Evolutionary conservation across 2,888 invertebrate species (phyloP).

Genomic region (Temnothorax ravouxi): DNA sequence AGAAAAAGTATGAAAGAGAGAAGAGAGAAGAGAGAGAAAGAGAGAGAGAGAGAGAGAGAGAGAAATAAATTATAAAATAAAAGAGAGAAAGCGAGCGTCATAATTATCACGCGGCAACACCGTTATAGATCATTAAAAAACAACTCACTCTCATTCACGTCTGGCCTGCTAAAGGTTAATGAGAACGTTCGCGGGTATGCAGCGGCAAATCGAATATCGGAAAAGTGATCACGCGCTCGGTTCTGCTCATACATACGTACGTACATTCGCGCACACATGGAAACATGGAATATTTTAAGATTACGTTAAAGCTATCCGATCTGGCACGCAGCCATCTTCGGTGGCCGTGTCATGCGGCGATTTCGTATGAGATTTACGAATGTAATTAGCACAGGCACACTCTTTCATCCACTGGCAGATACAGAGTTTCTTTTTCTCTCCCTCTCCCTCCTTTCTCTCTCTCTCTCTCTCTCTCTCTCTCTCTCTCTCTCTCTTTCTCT

Average conservation of each 20-base stretch:
- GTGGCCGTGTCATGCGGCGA: slow-evolving; percentile 5
- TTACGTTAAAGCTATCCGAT: slow-evolving; percentile 56
- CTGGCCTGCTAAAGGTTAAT: slow-evolving; percentile 43
- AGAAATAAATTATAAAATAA: not conserved
- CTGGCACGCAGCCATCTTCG: slow-evolving; percentile 36
- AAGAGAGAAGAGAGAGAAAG: not conserved
- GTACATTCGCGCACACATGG: slow-evolving; percentile 29
- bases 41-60: not conserved
- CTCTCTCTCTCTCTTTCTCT: slow-evolving; percentile 10
- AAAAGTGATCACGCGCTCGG: slow-evolving; percentile 53
- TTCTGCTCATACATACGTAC: slow-evolving; percentile 41
- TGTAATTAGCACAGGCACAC: slow-evolving; percentile 43
- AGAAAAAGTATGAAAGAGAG: slow-evolving; percentile 17
- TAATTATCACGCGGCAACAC: slow-evolving; percentile 43
- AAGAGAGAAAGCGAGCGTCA: not conserved
- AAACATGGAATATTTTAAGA: slow-evolving; percentile 56
- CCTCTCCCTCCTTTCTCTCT: not conserved
- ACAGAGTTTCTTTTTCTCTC: slow-evolving; percentile 21
- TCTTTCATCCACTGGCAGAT: slow-evolving; percentile 29
- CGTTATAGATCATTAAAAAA: slow-evolving; percentile 37
- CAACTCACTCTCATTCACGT: slow-evolving; percentile 27
- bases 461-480: not conserved
- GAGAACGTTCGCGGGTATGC: slow-evolving; percentile 39
- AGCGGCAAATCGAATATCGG: slow-evolving; percentile 52
- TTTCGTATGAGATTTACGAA: slow-evolving; percentile 53